phyloP scores from a whole-genome alignment of 2,888 invertebrate species.

The Drosophila emarginata region DNA sequence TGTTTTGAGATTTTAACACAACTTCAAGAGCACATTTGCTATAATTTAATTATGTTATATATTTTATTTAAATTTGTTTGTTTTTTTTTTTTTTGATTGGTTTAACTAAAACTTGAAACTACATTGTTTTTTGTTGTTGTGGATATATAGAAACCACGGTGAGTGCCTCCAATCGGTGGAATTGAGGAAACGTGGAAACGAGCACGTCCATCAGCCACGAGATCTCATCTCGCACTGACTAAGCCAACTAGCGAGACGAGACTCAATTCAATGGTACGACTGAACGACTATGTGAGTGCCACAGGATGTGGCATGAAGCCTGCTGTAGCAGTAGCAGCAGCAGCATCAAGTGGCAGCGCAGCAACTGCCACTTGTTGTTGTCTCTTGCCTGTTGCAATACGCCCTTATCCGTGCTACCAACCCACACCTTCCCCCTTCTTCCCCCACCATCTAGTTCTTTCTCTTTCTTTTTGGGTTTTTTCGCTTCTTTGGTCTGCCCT shows the following conservation, averaged over 20 bases:
- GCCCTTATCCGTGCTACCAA: conserved; percentile 33
- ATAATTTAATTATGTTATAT: neutral
- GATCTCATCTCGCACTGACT: conserved; percentile 83
- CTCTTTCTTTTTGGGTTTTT: conserved; percentile 1
- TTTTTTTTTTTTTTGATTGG: conserved; percentile 16
- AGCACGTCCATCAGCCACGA: conserved; percentile 83
- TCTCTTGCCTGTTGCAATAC: conserved; percentile 55
- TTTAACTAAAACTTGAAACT: conserved; percentile 45
- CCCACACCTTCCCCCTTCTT: neutral
- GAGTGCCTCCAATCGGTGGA: conserved; percentile 6
- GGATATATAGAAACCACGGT: conserved; percentile 27
- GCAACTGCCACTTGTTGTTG: conserved; percentile 67
- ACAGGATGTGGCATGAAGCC: conserved; percentile 46
- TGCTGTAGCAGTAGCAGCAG: conserved; percentile 17
- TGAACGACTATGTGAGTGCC: neutral
- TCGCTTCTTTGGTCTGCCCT: conserved; percentile 5
- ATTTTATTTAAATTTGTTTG: conserved; percentile 6
- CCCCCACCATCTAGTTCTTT: neutral
- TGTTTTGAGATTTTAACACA: conserved; percentile 24
- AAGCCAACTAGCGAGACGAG: conserved; percentile 53
- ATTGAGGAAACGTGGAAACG: conserved; percentile 54
- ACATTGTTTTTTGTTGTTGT: conserved; percentile 39
- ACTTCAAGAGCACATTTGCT: conserved; percentile 41
- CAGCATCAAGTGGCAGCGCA: conserved; percentile 37
- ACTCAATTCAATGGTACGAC: conserved; percentile 11